These are phyloP conservation scores for Amblyornis subalaris DNA, from an alignment of 2,113 vertebrate genomes.

Conservation along the genomic window DNA sequence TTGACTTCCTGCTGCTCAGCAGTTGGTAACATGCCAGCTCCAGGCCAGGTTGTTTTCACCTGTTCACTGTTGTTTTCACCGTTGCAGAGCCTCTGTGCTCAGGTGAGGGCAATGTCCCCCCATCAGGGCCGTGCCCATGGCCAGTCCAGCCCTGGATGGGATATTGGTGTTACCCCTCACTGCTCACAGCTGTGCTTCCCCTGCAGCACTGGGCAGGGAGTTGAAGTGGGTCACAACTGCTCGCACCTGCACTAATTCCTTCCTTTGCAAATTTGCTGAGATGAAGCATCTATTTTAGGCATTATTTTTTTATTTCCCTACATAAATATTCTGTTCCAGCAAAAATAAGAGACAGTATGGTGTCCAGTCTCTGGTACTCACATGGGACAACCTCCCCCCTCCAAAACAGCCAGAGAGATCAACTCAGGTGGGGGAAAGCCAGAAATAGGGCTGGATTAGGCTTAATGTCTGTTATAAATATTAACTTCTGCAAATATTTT, in stretches of 20 bases:
- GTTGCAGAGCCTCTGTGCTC: neutral
- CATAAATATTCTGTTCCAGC: neutral
- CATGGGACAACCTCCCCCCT: neutral
- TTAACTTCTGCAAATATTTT: constrained; percentile 49
- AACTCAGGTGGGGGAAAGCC: neutral
- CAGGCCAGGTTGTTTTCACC: neutral
- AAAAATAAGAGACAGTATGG: neutral
- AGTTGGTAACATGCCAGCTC: too few relatives aligned
- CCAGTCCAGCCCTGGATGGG: neutral
- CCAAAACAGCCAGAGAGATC: neutral
- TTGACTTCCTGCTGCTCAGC: neutral
- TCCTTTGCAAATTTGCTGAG: neutral
- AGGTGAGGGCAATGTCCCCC: neutral
- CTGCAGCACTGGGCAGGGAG: neutral
- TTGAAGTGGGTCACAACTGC: neutral
- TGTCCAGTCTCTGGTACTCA: neutral
- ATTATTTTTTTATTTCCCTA: too few relatives aligned
- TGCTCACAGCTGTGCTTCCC: neutral
- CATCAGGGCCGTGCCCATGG: neutral
- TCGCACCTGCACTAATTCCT: neutral
- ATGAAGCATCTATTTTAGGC: neutral
- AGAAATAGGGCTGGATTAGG: neutral
- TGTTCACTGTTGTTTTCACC: neutral
- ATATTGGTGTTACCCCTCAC: neutral
- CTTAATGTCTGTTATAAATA: constrained; percentile 28